Evolutionary conservation across 2,888 invertebrate genomes (phyloP).

Genomic region (Seira musarum): DNA sequence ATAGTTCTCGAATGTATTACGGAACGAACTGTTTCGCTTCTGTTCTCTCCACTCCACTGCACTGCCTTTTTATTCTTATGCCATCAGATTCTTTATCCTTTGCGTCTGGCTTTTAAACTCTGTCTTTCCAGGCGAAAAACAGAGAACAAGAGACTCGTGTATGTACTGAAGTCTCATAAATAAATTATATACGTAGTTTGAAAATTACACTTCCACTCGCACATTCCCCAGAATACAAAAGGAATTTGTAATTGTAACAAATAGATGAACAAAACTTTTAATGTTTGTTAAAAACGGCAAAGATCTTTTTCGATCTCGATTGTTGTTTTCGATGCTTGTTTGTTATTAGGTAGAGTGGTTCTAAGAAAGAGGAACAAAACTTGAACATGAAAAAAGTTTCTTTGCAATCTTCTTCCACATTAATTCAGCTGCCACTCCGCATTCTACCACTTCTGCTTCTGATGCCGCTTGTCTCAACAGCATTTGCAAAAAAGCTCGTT

Average conservation of each 20-base stretch:
- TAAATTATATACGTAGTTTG: background rate
- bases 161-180: background rate
- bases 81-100: too few relatives aligned
- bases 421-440: constrained; percentile 8
- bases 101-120: too few relatives aligned
- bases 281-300: background rate
- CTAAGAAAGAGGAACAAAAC: too few relatives aligned
- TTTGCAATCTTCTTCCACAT: background rate
- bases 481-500: constrained; percentile 13
- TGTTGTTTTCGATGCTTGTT: too few relatives aligned
- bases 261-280: background rate
- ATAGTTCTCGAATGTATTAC: constrained; percentile 1
- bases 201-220: constrained; percentile 5
- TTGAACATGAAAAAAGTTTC: too few relatives aligned
- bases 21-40: background rate
- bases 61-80: too few relatives aligned
- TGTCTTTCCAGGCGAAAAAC: background rate
- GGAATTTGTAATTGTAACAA: background rate
- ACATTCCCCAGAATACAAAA: background rate
- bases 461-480: background rate
- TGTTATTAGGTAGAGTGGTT: too few relatives aligned
- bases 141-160: constrained; percentile 21
- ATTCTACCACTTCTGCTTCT: background rate
- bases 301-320: background rate
- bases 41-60: background rate